A percentile compares a stretch with the other conserved stretches of the same genome.
Conservation (phyloP, 1,140 invertebrate species). For the Papilio dardanus region DNA sequence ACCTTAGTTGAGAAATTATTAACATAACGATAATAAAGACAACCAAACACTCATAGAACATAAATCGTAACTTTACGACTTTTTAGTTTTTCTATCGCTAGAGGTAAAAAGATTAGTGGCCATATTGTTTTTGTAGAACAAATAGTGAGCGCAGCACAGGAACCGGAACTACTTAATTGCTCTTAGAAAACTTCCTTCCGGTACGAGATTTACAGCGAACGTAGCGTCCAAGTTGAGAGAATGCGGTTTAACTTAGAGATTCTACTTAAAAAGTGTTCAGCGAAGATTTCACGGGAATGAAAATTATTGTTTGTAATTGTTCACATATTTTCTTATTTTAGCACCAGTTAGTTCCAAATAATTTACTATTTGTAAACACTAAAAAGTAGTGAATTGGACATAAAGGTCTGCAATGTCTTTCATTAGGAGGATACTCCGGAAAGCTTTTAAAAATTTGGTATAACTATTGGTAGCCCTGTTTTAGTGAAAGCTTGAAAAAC, state of each 20-base stretch:
- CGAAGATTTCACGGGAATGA: not conserved
- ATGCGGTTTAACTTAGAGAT: not conserved
- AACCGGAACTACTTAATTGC: conserved; percentile 9
- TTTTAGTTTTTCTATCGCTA: not conserved
- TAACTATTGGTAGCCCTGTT: not conserved
- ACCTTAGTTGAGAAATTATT: too few species aligned
- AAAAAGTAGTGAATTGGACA: too few species aligned
- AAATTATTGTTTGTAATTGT: not conserved
- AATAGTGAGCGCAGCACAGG: not conserved
- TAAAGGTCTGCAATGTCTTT: too few species aligned
- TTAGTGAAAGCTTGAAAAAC: not conserved
- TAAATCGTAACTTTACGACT: not conserved
- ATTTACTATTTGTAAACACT: too few species aligned
- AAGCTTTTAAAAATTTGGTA: not conserved
- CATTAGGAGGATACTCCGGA: not conserved
- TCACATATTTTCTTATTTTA: not conserved
- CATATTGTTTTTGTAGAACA: not conserved
- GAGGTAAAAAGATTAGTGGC: not conserved
- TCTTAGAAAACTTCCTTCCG: conserved; percentile 18
- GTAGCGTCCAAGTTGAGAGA: not conserved
- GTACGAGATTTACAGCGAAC: conserved; percentile 1
- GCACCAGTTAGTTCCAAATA: too few species aligned
- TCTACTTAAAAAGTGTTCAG: not conserved
- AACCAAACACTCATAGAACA: not conserved
- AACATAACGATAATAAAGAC: not conserved